A percentile compares a stretch with the other conserved stretches of the same genome.
phyloP scores from a whole-genome alignment of 2,888 invertebrate species.

The Halictus quadricinctus region DNA sequence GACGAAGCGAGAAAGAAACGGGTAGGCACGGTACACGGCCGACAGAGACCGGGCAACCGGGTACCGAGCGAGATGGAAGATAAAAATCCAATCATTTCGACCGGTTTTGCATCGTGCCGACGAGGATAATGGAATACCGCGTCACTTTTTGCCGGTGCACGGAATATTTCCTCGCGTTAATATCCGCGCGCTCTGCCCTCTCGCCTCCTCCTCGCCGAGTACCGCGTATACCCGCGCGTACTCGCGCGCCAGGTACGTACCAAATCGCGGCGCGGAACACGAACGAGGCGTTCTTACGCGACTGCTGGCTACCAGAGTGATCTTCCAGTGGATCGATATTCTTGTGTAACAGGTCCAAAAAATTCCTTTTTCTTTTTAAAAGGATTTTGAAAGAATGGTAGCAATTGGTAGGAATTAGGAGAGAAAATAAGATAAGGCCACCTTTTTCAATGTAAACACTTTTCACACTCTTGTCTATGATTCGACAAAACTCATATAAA shows the following conservation, averaged over 20 bases:
- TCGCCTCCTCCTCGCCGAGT: slow-evolving; percentile 27
- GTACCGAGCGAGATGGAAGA: slow-evolving; percentile 66
- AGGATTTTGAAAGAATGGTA: too few relatives aligned
- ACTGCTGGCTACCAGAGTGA: slow-evolving; percentile 23
- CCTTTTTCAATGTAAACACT: too few relatives aligned
- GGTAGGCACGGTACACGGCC: slow-evolving; percentile 21
- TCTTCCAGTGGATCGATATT: neutral
- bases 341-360: neutral
- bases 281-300: slow-evolving; percentile 14
- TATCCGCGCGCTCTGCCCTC: slow-evolving; percentile 69
- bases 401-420: too few relatives aligned
- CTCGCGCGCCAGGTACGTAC: slow-evolving; percentile 63
- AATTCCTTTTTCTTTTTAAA: neutral
- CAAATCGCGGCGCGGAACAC: slow-evolving; percentile 31
- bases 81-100: slow-evolving; percentile 81
- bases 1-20: slow-evolving; percentile 35
- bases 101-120: slow-evolving; percentile 78
- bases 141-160: slow-evolving; percentile 78
- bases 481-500: too few relatives aligned
- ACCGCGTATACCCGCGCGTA: slow-evolving; percentile 16
- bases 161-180: slow-evolving; percentile 78
- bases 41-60: slow-evolving; percentile 35
- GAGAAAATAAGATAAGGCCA: too few relatives aligned
- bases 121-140: slow-evolving; percentile 79
- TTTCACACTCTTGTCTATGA: too few relatives aligned